Evolutionary conservation across 2,888 invertebrate genomes (phyloP).

Genomic region (Stenurella melanura): DNA sequence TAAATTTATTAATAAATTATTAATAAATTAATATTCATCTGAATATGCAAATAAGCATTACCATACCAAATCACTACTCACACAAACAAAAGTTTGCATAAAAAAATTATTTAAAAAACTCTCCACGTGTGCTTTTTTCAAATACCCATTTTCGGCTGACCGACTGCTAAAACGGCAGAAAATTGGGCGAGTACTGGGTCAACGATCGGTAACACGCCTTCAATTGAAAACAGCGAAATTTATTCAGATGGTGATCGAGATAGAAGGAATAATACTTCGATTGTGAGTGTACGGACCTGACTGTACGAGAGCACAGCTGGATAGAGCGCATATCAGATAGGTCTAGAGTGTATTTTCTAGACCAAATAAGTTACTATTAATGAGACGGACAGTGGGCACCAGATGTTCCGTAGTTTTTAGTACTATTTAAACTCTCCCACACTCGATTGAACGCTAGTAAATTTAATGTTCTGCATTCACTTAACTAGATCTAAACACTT

Average conservation of each 20-base stretch:
- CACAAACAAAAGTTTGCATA: not conserved
- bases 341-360: constrained; percentile 2
- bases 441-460: constrained; percentile 11
- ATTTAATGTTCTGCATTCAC: constrained; percentile 14
- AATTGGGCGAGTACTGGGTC: constrained; percentile 25
- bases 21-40: not conserved
- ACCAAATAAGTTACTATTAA: constrained; percentile 32
- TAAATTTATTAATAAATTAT: not conserved
- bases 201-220: constrained; percentile 5
- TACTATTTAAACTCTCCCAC: constrained; percentile 23
- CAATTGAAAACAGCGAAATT: not conserved
- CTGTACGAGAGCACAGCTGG: constrained; percentile 5
- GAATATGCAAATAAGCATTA: not conserved
- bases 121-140: constrained; percentile 11
- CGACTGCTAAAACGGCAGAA: constrained; percentile 2
- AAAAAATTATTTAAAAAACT: constrained; percentile 7
- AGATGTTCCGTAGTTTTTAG: constrained; percentile 31
- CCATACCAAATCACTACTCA: not conserved
- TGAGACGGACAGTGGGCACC: constrained; percentile 20
- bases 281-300: not conserved
- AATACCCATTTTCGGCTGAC: constrained; percentile 7
- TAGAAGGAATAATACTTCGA: not conserved
- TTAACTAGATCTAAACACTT: constrained; percentile 8
- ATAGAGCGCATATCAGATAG: constrained; percentile 5
- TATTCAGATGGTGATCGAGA: not conserved